A percentile compares a stretch with the other conserved stretches of the same genome.
These are phyloP conservation scores for Ictalurus furcatus DNA, from an alignment of 2,113 vertebrate genomes.

Conservation along the genomic window DNA sequence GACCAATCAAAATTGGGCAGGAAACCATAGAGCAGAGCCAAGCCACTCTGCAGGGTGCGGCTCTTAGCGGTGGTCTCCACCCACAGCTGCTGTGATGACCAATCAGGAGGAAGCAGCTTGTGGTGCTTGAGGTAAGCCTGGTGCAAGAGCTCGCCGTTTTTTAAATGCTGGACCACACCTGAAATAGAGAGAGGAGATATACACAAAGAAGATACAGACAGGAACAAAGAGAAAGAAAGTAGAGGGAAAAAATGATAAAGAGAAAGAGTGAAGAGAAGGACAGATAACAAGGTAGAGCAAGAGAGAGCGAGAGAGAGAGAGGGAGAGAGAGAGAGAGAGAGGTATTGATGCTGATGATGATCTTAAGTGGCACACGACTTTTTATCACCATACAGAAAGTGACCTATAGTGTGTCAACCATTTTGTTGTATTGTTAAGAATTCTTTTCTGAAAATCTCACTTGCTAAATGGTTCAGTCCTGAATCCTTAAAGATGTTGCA, in stretches of 20 bases:
- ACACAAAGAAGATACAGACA: not conserved
- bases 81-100: conserved; percentile 84
- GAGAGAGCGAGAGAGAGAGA: too few species aligned
- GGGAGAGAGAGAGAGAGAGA: too few species aligned
- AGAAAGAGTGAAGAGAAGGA: not conserved
- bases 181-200: conserved; percentile 33
- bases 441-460: not conserved
- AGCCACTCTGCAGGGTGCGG: conserved; percentile 89
- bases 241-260: not conserved
- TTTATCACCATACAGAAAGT: not conserved
- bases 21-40: conserved; percentile 89
- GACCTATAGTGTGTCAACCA: too few species aligned
- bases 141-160: conserved; percentile 84
- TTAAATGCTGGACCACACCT: conserved; percentile 94
- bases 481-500: not conserved
- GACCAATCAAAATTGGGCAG: conserved; percentile 89
- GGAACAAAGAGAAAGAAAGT: not conserved
- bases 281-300: too few species aligned
- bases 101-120: conserved; percentile 76
- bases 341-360: too few species aligned
- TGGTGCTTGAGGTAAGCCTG: conserved; percentile 86
- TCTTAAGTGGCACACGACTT: not conserved
- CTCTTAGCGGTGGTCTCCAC: conserved; percentile 93
- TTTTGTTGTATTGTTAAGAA: not conserved
- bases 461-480: not conserved